Base-by-base conservation (phyloP, 2,888 invertebrate species). In the Drosophila recens region DNA sequence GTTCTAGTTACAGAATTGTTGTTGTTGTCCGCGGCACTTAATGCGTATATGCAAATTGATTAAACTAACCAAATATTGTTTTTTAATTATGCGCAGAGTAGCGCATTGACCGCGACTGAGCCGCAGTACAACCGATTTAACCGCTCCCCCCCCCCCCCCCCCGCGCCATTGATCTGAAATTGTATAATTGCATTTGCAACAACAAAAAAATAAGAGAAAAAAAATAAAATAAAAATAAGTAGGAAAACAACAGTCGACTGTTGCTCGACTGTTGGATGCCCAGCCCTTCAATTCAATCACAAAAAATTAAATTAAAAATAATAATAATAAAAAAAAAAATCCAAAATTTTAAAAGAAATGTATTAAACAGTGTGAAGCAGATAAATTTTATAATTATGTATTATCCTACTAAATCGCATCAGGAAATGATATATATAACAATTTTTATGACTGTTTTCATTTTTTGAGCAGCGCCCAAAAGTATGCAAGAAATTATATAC, bases 41-140 rank as follows among this genome's bases (percentile, higher is more conserved):
- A 76, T 72, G 54, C 67, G 70, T 67, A 8, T 30, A 77, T 84
- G 77, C 78, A 89, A 89, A 84, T 89, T 89, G 89, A 84, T 85
- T 89, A 81, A 85, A 80, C 82, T 85, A 87, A 89, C 79, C 87
- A 84, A 86, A 89, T 87, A 86, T 89, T 87, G 89, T 84, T 87
- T 86, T 86, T 86, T 87, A 86, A 86, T 86, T 86, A 89, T 82
- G 89, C 72, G 74, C 80, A 73, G 82, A 74, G 75, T 42, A 62
- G 49, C 23, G 51, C 62, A 45, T 61, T 72, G 75, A 83, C 84
- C 88, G 68, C 88, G 77, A 52, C 70, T 58, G 58, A 69, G 77
- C 80, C 86, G 64, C 86, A 64, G 56, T 59, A 43, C 59, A 63
- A 74, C 79, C 79, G 48, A 43, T 33, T 67, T 68, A 67, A 67